Evolutionary conservation across 2,113 vertebrate species (phyloP), one percentile per base, ranked within the genome.

Genomic region (Meles meles): DNA sequence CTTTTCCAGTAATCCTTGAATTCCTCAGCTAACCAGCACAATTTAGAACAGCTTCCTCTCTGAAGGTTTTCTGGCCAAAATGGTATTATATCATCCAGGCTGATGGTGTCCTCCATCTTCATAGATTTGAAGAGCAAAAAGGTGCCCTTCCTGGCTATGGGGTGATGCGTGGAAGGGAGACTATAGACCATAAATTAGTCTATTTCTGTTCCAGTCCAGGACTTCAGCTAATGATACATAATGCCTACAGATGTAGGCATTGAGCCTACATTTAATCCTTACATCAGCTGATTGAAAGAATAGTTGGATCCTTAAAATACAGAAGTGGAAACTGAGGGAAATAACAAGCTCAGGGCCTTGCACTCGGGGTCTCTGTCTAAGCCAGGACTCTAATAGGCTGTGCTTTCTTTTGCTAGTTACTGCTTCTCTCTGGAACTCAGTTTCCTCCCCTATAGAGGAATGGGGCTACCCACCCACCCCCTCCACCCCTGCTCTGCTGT

Each of bases 61-160:
- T 42, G 71, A 76, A 96, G 61, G 21, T 37, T 72, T 96, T 93
- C 72, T 86, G 67, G 29, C 39, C 69, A 65, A 88, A 82, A 37
- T 18, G 57, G 59, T 18, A 29, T 61, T 42, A 42, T 42, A 42
- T 47, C 21, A 29, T 14, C n/a, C 18, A 14, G 74, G 29, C 71
- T 34, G 29, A 65, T 31, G 29, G 31, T 10, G 65, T 65, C 74
- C 21, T 61, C 31, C 44, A 23, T 18, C 69, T 27, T 29, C 31
- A 29, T 3, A 74, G n/a, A 39, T 49, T 52, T 88, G 37, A 29
- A n/a, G 11, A 37, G n/a, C 67, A 74, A 39, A 44, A 85, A 20
- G 25, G 63, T 31, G 37, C 79, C 11, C 25, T 93, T 79, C 47
- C 59, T 55, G 69, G 71, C 81, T 55, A 49, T 21, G 3, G 31